These are phyloP conservation scores for Crepidodera aurea DNA, from an alignment of 2,888 invertebrate species.

Conservation along the genomic window DNA sequence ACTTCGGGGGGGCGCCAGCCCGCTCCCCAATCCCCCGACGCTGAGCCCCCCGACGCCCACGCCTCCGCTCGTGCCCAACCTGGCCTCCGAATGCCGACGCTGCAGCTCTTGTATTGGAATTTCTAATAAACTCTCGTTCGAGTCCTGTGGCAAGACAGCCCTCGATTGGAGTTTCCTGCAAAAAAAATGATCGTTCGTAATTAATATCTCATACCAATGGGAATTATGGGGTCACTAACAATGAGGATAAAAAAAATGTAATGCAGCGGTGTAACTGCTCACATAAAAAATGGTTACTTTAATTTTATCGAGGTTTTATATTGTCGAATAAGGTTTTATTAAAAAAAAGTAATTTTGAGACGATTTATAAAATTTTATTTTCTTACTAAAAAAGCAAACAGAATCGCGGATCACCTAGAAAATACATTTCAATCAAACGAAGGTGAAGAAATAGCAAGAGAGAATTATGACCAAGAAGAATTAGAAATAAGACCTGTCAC, in stretches of 20 bases:
- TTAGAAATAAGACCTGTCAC: too few relatives aligned
- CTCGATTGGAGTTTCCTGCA: conserved; percentile 75
- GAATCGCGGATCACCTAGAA: too few relatives aligned
- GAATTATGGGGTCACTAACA: conserved; percentile 4
- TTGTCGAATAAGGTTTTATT: too few relatives aligned
- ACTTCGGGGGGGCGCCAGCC: conserved; percentile 83
- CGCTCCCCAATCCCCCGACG: conserved; percentile 65
- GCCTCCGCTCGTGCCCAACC: conserved; percentile 68
- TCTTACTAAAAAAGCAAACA: too few relatives aligned
- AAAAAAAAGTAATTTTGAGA: too few relatives aligned
- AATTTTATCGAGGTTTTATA: too few relatives aligned
- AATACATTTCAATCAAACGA: too few relatives aligned
- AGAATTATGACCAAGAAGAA: too few relatives aligned
- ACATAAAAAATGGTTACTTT: too few relatives aligned
- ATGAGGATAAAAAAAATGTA: neutral
- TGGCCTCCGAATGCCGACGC: conserved; percentile 82
- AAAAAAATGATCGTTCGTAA: conserved; percentile 19
- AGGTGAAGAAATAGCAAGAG: too few relatives aligned
- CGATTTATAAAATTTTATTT: too few relatives aligned
- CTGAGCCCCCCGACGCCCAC: conserved; percentile 63
- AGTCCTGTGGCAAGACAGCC: conserved; percentile 80
- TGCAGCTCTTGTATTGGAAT: conserved; percentile 82
- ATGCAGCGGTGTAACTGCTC: too few relatives aligned
- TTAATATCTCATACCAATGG: conserved; percentile 18
- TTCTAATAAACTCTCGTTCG: conserved; percentile 83